These are phyloP conservation scores for Pelodiscus sinensis DNA, from an alignment of 2,113 vertebrate genomes.

Conservation along the genomic window DNA sequence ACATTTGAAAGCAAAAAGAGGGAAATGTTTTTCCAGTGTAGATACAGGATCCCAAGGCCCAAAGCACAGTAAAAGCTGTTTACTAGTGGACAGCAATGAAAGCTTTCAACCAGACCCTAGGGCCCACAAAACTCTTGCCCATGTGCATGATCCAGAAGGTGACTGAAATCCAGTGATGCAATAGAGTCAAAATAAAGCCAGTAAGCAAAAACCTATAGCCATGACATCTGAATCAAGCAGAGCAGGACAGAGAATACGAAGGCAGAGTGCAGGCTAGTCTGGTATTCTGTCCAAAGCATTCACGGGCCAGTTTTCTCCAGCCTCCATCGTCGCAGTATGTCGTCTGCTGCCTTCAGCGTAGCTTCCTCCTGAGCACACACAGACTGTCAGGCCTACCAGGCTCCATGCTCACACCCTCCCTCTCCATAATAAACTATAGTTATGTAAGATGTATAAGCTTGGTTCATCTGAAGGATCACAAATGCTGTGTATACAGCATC, in stretches of 20 bases:
- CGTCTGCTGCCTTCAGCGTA: conserved; percentile 87
- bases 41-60: fast-evolving
- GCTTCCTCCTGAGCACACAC: conserved; percentile 84
- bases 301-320: conserved; percentile 19
- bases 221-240: neutral
- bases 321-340: conserved; percentile 88
- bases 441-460: neutral
- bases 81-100: neutral
- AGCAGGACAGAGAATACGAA: fast-evolving
- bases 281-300: neutral
- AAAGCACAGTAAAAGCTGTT: neutral
- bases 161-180: neutral
- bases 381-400: neutral
- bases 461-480: neutral
- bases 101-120: neutral
- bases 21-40: neutral
- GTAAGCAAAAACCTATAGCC: neutral
- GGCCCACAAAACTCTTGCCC: neutral
- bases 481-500: fast-evolving
- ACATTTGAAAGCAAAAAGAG: neutral
- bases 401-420: neutral
- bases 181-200: neutral
- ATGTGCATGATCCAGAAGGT: neutral
- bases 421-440: neutral
- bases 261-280: neutral